These are phyloP conservation scores for Phylloscopus collybita DNA, from an alignment of 2,797 vertebrate genomes.

Conservation along the genomic window DNA sequence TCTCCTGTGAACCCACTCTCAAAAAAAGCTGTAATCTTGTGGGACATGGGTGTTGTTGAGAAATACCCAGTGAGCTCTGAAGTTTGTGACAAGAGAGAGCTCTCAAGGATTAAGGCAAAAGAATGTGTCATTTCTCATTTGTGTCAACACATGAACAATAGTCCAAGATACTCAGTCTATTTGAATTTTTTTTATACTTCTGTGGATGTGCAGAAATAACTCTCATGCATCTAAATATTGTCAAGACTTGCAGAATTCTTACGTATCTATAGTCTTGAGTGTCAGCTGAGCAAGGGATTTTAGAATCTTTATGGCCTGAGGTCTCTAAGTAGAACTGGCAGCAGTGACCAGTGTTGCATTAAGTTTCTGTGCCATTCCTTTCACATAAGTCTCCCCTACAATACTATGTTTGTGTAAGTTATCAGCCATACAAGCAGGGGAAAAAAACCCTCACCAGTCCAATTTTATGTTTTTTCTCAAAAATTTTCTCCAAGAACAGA, in stretches of 20 bases:
- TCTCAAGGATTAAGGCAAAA: not conserved
- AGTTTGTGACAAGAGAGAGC: not conserved
- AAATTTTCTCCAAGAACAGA: not conserved
- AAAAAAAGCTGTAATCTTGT: not conserved
- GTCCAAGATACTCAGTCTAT: not conserved
- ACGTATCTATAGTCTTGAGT: not conserved
- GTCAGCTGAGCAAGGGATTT: not conserved
- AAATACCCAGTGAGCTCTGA: not conserved
- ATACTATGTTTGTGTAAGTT: not conserved
- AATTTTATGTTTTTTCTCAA: not conserved
- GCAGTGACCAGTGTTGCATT: not conserved
- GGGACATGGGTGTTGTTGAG: not conserved
- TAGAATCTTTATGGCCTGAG: not conserved
- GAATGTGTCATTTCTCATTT: not conserved
- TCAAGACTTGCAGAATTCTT: not conserved
- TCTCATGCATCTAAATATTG: not conserved
- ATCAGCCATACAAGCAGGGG: not conserved
- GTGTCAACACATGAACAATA: not conserved
- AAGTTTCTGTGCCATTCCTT: not conserved
- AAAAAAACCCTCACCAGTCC: not conserved
- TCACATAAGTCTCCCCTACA: not conserved
- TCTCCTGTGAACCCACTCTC: not conserved
- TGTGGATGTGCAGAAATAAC: not conserved
- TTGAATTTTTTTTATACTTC: not conserved
- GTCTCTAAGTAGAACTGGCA: not conserved